Percentiles rank a stretch among this genome's conserved stretches.
Conservation (phyloP, 2,113 vertebrate genomes). For the Chitala chitala region DNA sequence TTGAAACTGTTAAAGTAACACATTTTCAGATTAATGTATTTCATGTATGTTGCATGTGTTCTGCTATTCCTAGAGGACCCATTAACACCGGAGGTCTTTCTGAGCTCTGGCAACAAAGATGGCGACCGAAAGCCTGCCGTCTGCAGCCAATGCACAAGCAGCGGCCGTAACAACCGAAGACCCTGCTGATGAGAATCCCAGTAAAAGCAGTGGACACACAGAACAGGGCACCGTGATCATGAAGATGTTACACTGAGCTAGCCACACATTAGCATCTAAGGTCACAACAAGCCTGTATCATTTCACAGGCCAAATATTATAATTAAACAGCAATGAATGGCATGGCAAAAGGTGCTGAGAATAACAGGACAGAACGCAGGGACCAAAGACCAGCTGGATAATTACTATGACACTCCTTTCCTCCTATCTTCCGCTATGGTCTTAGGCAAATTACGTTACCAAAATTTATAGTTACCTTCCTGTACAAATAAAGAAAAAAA, state of each 20-base stretch:
- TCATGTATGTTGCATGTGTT: not conserved
- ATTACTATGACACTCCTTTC: too few species aligned
- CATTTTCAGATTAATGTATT: not conserved
- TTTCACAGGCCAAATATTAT: not conserved
- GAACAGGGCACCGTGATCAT: not conserved
- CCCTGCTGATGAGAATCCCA: not conserved
- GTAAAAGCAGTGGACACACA: slow-evolving; percentile 42
- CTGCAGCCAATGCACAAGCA: not conserved
- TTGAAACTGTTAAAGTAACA: not conserved
- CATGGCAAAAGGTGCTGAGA: not conserved
- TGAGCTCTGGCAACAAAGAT: not conserved
- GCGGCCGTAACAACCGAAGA: not conserved
- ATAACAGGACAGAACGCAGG: not conserved
- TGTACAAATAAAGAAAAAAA: too few species aligned
- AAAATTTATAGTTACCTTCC: too few species aligned
- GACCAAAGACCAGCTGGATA: not conserved
- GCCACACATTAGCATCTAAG: slow-evolving; percentile 13
- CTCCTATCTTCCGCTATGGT: too few species aligned
- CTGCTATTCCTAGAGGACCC: not conserved
- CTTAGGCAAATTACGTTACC: too few species aligned
- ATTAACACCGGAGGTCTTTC: not conserved
- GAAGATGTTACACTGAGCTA: not conserved
- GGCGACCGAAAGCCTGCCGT: too few species aligned
- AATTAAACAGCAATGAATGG: too few species aligned
- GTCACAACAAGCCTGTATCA: not conserved